Percentiles rank a stretch among this genome's conserved stretches.
These are phyloP conservation scores for Triplophysa bombifrons DNA, from an alignment of 2,797 vertebrate species.

Conservation along the genomic window DNA sequence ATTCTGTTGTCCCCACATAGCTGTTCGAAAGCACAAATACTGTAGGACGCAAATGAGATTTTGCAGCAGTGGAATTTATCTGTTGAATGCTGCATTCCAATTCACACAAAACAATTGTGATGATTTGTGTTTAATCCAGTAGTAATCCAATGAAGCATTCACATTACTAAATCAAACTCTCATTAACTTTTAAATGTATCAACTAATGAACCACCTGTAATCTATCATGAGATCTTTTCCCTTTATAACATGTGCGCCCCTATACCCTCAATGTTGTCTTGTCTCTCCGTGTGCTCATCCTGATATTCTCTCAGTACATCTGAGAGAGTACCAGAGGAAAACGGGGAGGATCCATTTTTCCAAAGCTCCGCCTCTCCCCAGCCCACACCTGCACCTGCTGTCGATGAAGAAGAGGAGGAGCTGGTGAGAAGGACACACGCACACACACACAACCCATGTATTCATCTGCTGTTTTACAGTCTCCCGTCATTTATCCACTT, in stretches of 20 bases:
- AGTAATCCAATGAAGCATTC: background rate
- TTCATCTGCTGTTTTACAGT: background rate
- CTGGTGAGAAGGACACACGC: conserved; percentile 78
- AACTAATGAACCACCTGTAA: background rate
- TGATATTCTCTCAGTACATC: conserved; percentile 70
- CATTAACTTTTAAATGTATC: background rate
- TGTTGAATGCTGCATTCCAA: background rate
- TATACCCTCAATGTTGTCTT: conserved; percentile 6
- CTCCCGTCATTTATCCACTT: background rate
- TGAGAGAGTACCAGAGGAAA: conserved; percentile 64
- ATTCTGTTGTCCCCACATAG: background rate
- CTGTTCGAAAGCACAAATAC: background rate
- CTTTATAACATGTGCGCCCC: background rate
- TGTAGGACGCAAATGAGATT: background rate
- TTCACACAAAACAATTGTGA: background rate
- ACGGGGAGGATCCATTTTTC: conserved; percentile 72
- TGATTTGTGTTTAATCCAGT: background rate
- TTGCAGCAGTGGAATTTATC: background rate
- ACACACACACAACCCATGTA: too few relatives aligned
- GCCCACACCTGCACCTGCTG: conserved; percentile 62
- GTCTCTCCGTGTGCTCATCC: conserved; percentile 17
- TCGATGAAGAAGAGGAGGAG: conserved; percentile 91
- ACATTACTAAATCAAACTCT: background rate
- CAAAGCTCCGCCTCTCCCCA: conserved; percentile 61
- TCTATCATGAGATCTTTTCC: background rate